Evolutionary conservation across 2,797 vertebrate species (phyloP), one percentile per base, ranked within the genome.

Genomic region (Melanotaenia trifasciata): DNA sequence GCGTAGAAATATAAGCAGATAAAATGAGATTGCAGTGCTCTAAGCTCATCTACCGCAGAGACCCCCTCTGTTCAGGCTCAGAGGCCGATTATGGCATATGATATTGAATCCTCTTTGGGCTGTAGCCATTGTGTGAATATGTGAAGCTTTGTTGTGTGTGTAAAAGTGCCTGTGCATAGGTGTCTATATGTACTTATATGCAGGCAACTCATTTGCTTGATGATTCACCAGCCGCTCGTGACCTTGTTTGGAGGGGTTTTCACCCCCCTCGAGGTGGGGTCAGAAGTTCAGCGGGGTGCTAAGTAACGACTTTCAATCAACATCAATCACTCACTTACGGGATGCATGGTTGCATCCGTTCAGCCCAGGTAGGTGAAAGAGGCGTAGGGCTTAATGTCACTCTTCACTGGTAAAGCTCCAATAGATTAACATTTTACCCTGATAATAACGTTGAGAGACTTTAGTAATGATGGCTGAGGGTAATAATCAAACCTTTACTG

Each of bases 91-190:
- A 90, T 76, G 79, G 79, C 92, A 84, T 86, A 89, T 93, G 91
- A 93, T 91, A 92, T 90, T 89, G 84, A 94, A 92, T 93, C 91
- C 87, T 91, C 87, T 91, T 89, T 92, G 82, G 83, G 61, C 78
- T 75, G 60, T 13, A 58, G 65, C 79, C 80, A 87, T 84, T 90
- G 82, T 88, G 72, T 73, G 62, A 58, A 74, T 62, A 59, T 70
- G 74, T 81, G 73, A 73, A 16, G 63, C 70, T 76, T 60, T 80
- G 64, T 77, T 78, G 79, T 75, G 72, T 62, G 73, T 47, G 63
- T 76, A 26, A 62, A 75, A 70, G 57, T 16, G 75, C 47, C 60
- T 4, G 0, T 40, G 43, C 32, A 20, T 68, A 58, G 57, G 62
- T 71, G 75, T 76, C 61, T 68, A 65, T 71, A 67, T 22, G 24